Evolutionary conservation across 2,113 vertebrate genomes (phyloP).

Genomic region (Megalops atlanticus): DNA sequence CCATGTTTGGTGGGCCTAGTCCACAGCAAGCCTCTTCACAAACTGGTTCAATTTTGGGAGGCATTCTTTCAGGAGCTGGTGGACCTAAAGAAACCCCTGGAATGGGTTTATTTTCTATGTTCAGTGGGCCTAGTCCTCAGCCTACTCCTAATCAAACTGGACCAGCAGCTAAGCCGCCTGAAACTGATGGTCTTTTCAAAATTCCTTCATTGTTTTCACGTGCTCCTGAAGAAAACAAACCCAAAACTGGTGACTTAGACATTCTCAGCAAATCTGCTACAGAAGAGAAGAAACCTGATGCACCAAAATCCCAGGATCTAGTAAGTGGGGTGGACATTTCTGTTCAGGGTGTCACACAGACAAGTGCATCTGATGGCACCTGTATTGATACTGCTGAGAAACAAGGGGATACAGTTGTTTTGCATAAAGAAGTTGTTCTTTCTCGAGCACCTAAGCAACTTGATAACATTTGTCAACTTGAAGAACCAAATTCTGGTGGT

Average conservation of each 20-base stretch:
- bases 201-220: slow-evolving; percentile 69
- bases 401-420: slow-evolving; percentile 22
- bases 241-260: slow-evolving; percentile 64
- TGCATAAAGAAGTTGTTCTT: slow-evolving; percentile 12
- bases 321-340: slow-evolving; percentile 21
- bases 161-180: slow-evolving; percentile 53
- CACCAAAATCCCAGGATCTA: slow-evolving; percentile 24
- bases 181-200: slow-evolving; percentile 67
- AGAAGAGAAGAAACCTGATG: slow-evolving; percentile 67
- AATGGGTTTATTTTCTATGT: slow-evolving; percentile 73
- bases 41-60: slow-evolving; percentile 60
- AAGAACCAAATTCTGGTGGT: slow-evolving; percentile 25
- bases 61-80: slow-evolving; percentile 51
- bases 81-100: slow-evolving; percentile 44
- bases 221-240: slow-evolving; percentile 54
- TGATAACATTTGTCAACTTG: slow-evolving; percentile 8
- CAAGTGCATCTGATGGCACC: slow-evolving; percentile 25
- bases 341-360: slow-evolving; percentile 12
- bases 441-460: slow-evolving; percentile 27
- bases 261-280: slow-evolving; percentile 69
- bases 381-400: background rate
- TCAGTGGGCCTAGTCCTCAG: slow-evolving; percentile 53
- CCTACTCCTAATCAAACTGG: slow-evolving; percentile 52
- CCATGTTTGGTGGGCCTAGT: slow-evolving; percentile 44
- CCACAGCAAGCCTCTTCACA: slow-evolving; percentile 48